phyloP scores from a whole-genome alignment of 1,140 invertebrate species.

The Oncopeltus fasciatus region DNA sequence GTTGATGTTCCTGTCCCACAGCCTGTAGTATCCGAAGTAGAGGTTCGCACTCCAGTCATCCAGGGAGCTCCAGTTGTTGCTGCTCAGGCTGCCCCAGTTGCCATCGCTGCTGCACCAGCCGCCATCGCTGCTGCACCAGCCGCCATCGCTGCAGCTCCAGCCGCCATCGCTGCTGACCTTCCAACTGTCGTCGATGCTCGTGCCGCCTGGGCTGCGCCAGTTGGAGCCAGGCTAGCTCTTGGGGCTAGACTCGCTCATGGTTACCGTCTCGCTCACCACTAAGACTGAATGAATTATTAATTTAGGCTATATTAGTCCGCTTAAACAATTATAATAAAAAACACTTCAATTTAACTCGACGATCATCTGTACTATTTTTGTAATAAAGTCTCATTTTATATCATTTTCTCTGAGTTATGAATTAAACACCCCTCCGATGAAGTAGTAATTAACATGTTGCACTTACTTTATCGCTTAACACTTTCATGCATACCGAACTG shows the following conservation, averaged over 20 bases:
- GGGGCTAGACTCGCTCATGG: slow-evolving; percentile 16
- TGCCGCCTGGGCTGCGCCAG: slow-evolving; percentile 25
- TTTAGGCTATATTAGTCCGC: too few relatives aligned
- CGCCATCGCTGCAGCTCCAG: slow-evolving; percentile 15
- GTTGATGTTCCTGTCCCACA: slow-evolving; percentile 22
- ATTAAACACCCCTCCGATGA: too few relatives aligned
- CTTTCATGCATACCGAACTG: too few relatives aligned
- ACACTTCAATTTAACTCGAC: too few relatives aligned
- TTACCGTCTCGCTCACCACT: slow-evolving; percentile 20
- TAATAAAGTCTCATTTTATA: too few relatives aligned
- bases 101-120: slow-evolving; percentile 26
- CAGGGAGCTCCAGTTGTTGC: slow-evolving; percentile 28
- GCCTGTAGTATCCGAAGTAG: slow-evolving; percentile 23
- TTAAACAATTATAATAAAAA: too few relatives aligned
- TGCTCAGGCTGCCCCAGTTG: slow-evolving; percentile 27
- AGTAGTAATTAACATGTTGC: too few relatives aligned
- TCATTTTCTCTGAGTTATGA: too few relatives aligned
- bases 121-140: slow-evolving; percentile 22
- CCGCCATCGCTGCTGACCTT: slow-evolving; percentile 23
- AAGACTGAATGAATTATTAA: slow-evolving; percentile 26
- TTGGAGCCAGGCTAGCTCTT: slow-evolving; percentile 17
- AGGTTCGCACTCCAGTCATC: slow-evolving; percentile 26
- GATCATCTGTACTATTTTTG: too few relatives aligned
- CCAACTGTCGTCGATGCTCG: slow-evolving; percentile 29
- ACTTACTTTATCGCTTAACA: too few relatives aligned